Percentiles rank a stretch among this genome's conserved stretches.
These are phyloP conservation scores for Lasioglossum calceatum DNA, from an alignment of 2,888 invertebrate genomes.

Conservation along the genomic window DNA sequence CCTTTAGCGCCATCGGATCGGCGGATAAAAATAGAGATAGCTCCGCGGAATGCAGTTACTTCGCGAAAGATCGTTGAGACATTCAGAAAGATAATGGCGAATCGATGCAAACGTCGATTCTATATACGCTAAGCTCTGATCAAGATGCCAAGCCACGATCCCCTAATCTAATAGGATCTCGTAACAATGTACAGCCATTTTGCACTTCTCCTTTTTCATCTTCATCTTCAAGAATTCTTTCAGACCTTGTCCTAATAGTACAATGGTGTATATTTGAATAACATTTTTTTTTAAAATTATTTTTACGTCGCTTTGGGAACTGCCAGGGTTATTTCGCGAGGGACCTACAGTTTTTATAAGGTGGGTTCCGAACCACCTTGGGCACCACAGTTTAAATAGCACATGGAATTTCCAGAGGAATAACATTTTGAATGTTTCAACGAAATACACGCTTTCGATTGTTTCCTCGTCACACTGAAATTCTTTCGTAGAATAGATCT, in stretches of 20 bases:
- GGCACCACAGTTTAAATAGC: too few species aligned
- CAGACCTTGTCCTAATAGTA: neutral
- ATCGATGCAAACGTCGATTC: neutral
- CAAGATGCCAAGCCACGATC: neutral
- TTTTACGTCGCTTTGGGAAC: too few species aligned
- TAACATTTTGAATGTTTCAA: neutral
- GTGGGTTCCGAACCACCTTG: too few species aligned
- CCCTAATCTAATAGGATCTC: neutral
- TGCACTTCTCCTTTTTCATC: neutral
- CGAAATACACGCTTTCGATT: neutral
- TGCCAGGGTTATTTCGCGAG: too few species aligned
- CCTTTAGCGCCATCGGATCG: neutral
- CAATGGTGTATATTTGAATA: neutral
- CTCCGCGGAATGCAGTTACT: neutral
- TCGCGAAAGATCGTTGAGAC: neutral
- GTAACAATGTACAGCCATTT: neutral
- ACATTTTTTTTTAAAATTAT: neutral
- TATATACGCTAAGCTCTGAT: neutral
- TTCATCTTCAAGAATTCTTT: neutral
- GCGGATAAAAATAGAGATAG: slow-evolving; percentile 13
- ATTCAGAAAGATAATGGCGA: slow-evolving; percentile 15
- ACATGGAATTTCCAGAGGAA: too few species aligned
- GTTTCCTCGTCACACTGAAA: neutral
- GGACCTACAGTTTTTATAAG: too few species aligned
- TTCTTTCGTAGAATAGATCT: neutral